Conservation (phyloP, 2,888 invertebrate genomes). For the Harmothoe impar region DNA sequence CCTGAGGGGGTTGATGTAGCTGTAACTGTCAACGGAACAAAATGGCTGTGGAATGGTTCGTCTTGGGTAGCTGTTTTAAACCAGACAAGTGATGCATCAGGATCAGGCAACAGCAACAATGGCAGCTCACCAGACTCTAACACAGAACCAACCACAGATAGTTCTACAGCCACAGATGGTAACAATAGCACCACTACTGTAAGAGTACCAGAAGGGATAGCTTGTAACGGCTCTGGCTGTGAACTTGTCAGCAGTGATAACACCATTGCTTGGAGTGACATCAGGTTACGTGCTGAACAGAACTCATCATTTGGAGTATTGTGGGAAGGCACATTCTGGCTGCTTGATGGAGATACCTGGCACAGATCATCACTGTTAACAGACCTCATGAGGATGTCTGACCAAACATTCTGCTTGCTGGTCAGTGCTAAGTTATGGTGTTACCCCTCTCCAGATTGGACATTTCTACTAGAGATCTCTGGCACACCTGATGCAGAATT, state of each 20-base stretch:
- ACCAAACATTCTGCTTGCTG: conserved; percentile 8
- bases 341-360: conserved; percentile 24
- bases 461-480: not conserved
- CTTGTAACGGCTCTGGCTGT: not conserved
- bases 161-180: not conserved
- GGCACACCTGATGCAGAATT: not conserved
- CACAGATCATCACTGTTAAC: not conserved
- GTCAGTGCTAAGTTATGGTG: conserved; percentile 28
- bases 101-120: no score
- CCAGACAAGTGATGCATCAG: no score
- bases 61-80: not conserved
- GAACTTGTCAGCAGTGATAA: not conserved
- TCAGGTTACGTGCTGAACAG: not conserved
- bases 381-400: not conserved
- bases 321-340: conserved; percentile 25
- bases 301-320: conserved; percentile 37
- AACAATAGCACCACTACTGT: not conserved
- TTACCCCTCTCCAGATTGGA: not conserved
- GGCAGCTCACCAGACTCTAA: no score
- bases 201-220: not conserved
- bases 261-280: conserved; percentile 21
- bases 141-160: not conserved
- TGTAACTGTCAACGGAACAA: not conserved
- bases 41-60: conserved; percentile 45
- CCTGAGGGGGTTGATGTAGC: not conserved